A percentile compares a stretch with the other conserved stretches of the same genome.
Evolutionary conservation across 2,797 vertebrate species (phyloP).

Genomic region (Sternarchorhynchus goeldii): DNA sequence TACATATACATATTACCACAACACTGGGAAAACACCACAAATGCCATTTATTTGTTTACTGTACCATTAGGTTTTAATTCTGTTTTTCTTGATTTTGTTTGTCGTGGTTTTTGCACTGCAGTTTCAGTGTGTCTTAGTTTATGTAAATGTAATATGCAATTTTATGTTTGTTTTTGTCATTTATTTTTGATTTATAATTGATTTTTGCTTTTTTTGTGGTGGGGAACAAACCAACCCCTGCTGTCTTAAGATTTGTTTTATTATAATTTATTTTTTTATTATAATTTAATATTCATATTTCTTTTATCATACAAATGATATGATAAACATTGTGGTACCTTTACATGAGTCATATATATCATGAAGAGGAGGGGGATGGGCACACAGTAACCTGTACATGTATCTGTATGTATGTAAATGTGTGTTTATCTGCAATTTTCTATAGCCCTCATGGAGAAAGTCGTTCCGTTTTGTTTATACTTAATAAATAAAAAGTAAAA

Average conservation of each 20-base stretch:
- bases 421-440: slow-evolving; percentile 89
- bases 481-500: slow-evolving; percentile 93
- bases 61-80: not conserved
- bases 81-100: too few relatives aligned
- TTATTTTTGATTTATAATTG: too few relatives aligned
- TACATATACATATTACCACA: slow-evolving; percentile 96
- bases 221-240: too few relatives aligned
- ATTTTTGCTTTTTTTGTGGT: too few relatives aligned
- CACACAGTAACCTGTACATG: slow-evolving; percentile 68
- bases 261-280: slow-evolving; percentile 32
- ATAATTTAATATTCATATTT: not conserved
- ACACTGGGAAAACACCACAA: slow-evolving; percentile 76
- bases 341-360: slow-evolving; percentile 31
- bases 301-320: slow-evolving; percentile 8
- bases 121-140: too few relatives aligned
- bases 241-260: slow-evolving; percentile 56
- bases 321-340: slow-evolving; percentile 17
- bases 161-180: too few relatives aligned
- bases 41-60: slow-evolving; percentile 52
- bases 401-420: slow-evolving; percentile 95
- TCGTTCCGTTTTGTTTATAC: slow-evolving; percentile 99
- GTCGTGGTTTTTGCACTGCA: too few relatives aligned
- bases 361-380: slow-evolving; percentile 18
- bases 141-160: too few relatives aligned
- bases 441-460: slow-evolving; percentile 97